Percentiles rank a stretch among this genome's conserved stretches.
Evolutionary conservation across 2,888 invertebrate species (phyloP).

Genomic region (Ctena decussata): DNA sequence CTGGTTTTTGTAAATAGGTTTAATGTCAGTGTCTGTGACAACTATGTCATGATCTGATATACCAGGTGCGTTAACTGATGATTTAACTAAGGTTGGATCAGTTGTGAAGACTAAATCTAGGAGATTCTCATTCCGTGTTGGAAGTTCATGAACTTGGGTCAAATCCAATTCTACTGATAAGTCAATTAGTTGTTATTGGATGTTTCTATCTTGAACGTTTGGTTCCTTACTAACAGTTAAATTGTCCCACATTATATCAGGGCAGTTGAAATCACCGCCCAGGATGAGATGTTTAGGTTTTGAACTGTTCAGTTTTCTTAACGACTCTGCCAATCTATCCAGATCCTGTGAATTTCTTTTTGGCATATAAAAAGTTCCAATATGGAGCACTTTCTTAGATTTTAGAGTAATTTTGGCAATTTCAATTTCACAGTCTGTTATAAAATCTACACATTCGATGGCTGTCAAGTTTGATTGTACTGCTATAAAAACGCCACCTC

Average conservation of each 20-base stretch:
- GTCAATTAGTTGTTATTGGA: neutral
- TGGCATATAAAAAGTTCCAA: conserved; percentile 6
- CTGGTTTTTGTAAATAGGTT: neutral
- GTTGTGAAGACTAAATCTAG: conserved; percentile 33
- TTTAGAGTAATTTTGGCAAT: neutral
- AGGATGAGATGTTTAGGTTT: neutral
- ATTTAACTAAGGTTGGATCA: neutral
- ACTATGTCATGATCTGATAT: neutral
- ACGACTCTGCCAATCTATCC: neutral
- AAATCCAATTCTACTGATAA: neutral
- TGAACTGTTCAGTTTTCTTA: neutral
- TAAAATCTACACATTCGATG: neutral
- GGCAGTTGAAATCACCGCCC: conserved; percentile 41
- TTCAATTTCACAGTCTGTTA: conserved; percentile 6
- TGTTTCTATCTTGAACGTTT: neutral
- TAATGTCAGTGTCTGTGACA: neutral
- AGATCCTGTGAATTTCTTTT: neutral
- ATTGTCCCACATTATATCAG: conserved; percentile 34
- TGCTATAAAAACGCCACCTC: neutral
- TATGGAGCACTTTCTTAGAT: neutral
- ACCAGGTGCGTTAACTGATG: neutral
- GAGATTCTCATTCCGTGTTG: conserved; percentile 25
- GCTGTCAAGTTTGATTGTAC: neutral
- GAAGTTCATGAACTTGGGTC: conserved; percentile 29
- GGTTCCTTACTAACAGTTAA: neutral